Evolutionary conservation across 92 coral and sea anemone genomes (phyloP).

Genomic region (Desmophyllum pertusum): DNA sequence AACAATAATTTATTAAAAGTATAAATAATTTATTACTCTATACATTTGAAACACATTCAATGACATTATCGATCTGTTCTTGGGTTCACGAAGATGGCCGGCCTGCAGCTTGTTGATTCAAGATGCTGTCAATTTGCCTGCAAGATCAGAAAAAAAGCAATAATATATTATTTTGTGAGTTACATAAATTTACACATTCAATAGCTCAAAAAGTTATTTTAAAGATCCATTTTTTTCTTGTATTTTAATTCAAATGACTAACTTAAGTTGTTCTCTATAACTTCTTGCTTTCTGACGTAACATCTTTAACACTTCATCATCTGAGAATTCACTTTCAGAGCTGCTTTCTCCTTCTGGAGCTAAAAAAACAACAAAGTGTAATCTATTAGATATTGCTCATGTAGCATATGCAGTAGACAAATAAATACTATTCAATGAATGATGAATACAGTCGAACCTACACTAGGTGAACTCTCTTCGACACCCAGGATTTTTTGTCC

Average conservation of each 20-base stretch:
- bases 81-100: neutral
- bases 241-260: neutral
- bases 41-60: neutral
- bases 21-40: neutral
- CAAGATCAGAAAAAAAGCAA: neutral
- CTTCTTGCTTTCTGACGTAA: constrained; percentile 71
- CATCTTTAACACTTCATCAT: constrained; percentile 83
- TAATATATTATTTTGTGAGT: too few species aligned
- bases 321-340: constrained; percentile 73
- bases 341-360: constrained; percentile 30
- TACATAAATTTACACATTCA: too few species aligned
- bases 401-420: too few species aligned
- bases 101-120: constrained; percentile 13
- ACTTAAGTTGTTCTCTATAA: constrained; percentile 81
- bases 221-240: neutral
- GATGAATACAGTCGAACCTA: too few species aligned
- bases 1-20: neutral
- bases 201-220: neutral
- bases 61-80: neutral
- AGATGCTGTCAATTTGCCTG: constrained; percentile 39
- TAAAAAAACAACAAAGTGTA: too few species aligned
- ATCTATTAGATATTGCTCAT: too few species aligned
- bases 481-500: too few species aligned
- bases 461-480: too few species aligned
- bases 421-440: too few species aligned